Percentiles rank a stretch among this genome's conserved stretches.
These are phyloP conservation scores for Anguilla rostrata DNA, from an alignment of 2,113 vertebrate genomes.

Conservation along the genomic window DNA sequence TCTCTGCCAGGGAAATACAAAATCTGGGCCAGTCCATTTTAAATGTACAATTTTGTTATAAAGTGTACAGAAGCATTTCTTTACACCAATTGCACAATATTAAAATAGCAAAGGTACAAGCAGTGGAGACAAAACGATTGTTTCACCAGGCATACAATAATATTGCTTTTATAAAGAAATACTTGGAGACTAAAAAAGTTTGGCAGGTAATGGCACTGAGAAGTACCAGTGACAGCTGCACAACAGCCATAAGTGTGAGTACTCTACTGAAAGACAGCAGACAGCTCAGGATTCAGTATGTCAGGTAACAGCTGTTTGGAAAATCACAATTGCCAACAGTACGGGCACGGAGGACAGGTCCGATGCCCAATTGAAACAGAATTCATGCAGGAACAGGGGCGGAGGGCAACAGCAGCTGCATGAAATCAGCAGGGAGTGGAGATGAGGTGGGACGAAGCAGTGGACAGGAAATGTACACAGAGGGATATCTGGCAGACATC, in stretches of 20 bases:
- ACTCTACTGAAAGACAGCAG: background rate
- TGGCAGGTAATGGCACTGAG: no score
- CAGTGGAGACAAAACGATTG: background rate
- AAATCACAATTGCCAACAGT: background rate
- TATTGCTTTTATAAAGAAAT: no score
- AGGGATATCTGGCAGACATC: constrained; percentile 8
- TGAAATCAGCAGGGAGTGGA: background rate
- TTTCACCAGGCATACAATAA: background rate
- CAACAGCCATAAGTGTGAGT: background rate
- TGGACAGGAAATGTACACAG: background rate
- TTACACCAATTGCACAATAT: background rate
- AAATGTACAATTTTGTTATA: background rate
- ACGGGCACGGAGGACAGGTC: background rate
- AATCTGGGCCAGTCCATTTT: background rate
- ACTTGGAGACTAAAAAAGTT: no score
- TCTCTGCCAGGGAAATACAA: background rate
- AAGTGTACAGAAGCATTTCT: no score
- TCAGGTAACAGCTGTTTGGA: background rate
- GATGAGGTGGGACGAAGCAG: background rate
- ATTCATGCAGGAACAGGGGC: background rate
- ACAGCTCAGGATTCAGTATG: background rate
- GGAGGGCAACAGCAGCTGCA: background rate
- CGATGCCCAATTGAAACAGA: background rate
- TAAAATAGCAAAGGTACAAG: background rate
- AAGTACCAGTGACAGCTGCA: background rate